A percentile compares a stretch with the other conserved stretches of the same genome.
phyloP scores from a whole-genome alignment of 2,888 invertebrate genomes.

The Sipha maydis region DNA sequence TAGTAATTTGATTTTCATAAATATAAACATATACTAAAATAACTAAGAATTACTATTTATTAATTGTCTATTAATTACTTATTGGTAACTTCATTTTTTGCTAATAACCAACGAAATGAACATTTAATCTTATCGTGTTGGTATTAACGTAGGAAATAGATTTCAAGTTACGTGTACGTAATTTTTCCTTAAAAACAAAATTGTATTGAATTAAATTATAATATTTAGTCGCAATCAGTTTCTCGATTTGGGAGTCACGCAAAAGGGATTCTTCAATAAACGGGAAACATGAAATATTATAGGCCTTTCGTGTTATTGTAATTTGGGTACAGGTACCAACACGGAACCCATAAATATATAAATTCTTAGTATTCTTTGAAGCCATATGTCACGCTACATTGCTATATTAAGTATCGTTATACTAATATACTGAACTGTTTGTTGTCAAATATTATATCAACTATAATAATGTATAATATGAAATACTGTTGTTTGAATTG shows the following conservation, averaged over 20 bases:
- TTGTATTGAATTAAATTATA: constrained; percentile 9
- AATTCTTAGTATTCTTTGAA: constrained; percentile 33
- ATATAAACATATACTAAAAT: background rate
- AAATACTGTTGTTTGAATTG: background rate
- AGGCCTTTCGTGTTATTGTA: background rate
- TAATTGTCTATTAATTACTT: background rate
- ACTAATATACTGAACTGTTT: background rate
- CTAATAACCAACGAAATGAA: background rate
- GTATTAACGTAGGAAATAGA: background rate
- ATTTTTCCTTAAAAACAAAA: background rate
- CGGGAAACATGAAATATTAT: constrained; percentile 16
- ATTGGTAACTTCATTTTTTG: background rate
- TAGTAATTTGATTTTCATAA: background rate
- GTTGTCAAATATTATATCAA: background rate
- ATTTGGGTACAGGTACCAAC: constrained; percentile 41
- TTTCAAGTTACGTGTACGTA: background rate
- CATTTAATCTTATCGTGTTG: background rate
- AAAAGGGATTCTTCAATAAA: constrained; percentile 35
- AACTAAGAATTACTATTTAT: background rate
- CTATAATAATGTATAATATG: background rate
- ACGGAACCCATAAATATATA: constrained; percentile 46
- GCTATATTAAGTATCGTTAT: constrained; percentile 34
- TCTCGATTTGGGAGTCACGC: constrained; percentile 46
- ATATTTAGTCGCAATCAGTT: background rate
- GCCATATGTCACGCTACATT: constrained; percentile 55